phyloP scores from a whole-genome alignment of 2,888 invertebrate species.

The Empis livida region DNA sequence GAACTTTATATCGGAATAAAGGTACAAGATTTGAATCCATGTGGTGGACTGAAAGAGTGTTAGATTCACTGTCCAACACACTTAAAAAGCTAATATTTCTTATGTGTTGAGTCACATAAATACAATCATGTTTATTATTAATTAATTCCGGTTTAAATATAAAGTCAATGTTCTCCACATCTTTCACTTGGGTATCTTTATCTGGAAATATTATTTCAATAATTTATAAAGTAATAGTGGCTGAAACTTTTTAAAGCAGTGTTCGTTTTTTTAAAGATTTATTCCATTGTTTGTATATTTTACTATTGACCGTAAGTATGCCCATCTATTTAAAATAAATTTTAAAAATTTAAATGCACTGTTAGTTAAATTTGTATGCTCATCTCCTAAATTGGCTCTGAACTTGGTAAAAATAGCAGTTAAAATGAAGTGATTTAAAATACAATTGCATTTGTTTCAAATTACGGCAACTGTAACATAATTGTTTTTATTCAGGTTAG shows the following conservation, averaged over 20 bases:
- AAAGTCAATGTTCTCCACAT: conserved; percentile 33
- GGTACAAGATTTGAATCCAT: conserved; percentile 53
- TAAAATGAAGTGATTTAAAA: too few relatives aligned
- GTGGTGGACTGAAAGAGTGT: conserved; percentile 44
- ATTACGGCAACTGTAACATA: too few relatives aligned
- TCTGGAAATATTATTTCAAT: conserved; percentile 19
- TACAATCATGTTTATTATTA: conserved; percentile 30
- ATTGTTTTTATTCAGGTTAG: too few relatives aligned
- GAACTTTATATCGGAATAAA: conserved; percentile 54
- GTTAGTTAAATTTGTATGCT: too few relatives aligned
- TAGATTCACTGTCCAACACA: conserved; percentile 30
- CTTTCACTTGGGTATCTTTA: conserved; percentile 25
- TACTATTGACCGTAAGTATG: too few relatives aligned
- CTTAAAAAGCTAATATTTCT: conserved; percentile 33
- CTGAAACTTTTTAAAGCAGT: too few relatives aligned
- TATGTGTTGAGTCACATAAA: conserved; percentile 32
- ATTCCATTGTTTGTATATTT: not conserved
- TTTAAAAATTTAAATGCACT: too few relatives aligned
- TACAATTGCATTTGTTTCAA: too few relatives aligned
- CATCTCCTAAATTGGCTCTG: too few relatives aligned
- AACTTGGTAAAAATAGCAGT: too few relatives aligned
- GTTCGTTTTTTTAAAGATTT: not conserved
- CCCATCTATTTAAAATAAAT: too few relatives aligned
- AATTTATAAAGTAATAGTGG: too few relatives aligned
- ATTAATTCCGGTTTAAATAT: conserved; percentile 33